Base-by-base conservation (phyloP, 2,797 vertebrate species). In the Saxicola maurus region DNA sequence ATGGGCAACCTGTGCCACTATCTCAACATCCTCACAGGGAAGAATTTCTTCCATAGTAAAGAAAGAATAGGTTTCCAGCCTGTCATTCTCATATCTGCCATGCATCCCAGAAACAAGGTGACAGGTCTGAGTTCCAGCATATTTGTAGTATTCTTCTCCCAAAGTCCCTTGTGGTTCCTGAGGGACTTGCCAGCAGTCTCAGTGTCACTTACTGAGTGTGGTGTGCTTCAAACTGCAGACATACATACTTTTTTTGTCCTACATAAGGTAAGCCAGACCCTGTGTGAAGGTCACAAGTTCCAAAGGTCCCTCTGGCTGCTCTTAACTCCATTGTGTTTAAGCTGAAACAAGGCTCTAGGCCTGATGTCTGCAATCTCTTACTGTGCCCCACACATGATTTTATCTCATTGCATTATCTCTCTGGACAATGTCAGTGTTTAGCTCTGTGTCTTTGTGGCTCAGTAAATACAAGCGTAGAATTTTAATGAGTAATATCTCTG, bases 31-130 rank as follows among this genome's bases (percentile, higher is more conserved):
- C 20, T 45, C 43, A 7, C 12, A 28, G 28, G 42, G n/a, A 12
- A 74, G 4, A 33, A 68, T 49, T 2, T 13, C 24, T 51, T 23
- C 37, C 24, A 18, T 2, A 16, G 7, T 37, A 61, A 62, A 31
- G 37, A 38, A 43, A 21, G 31, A 14, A 18, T 18, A 38, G 35
- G 3, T 31, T 83, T 78, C 28, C 46, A 59, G 19, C 11, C 20
- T 30, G 35, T 14, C 16, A 10, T 60, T 82, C 31, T 77, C 1
- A 0, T n/a, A 38, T 8, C 24, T 82, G 16, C 61, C 0, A 0
- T 23, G 27, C 31, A 12, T 74, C 66, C 35, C 71, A 46, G 76
- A 46, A 60, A 24, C 23, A 57, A 49, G 21, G 31, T 45, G 57
- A 17, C 14, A 52, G 8, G n/a, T 60, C 38, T 53, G 65, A 11